phyloP scores from a whole-genome alignment of 2,797 vertebrate genomes.

The Helarctos malayanus region DNA sequence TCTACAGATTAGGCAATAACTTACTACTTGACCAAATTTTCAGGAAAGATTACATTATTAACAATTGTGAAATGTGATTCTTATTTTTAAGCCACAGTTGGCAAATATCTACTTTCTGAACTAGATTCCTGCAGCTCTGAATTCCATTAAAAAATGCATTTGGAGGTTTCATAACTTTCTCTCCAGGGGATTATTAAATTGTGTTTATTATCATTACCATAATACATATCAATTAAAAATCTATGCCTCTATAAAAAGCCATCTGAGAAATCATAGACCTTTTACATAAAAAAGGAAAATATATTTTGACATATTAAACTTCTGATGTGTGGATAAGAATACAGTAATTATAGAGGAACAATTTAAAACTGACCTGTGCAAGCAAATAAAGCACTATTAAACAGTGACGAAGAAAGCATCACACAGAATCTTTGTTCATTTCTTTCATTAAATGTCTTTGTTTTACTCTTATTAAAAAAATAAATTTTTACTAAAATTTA shows the following conservation, averaged over 20 bases:
- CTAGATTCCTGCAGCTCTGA: not conserved
- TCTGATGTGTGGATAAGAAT: not conserved
- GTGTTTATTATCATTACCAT: not conserved
- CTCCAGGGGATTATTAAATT: not conserved
- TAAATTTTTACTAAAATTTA: not conserved
- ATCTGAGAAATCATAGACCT: not conserved
- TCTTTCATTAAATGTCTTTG: not conserved
- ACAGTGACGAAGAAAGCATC: not conserved
- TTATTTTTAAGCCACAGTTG: not conserved
- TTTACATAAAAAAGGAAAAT: not conserved
- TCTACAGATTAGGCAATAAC: not conserved
- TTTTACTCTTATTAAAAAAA: constrained; percentile 24
- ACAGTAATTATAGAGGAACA: not conserved
- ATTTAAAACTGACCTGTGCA: not conserved
- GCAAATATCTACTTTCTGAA: not conserved
- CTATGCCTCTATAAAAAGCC: not conserved
- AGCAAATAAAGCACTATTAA: not conserved
- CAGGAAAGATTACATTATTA: not conserved
- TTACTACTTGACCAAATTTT: not conserved
- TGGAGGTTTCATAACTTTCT: constrained; percentile 46
- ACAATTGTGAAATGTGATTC: not conserved
- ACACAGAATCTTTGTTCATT: not conserved
- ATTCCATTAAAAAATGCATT: constrained; percentile 41
- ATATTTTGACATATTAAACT: not conserved
- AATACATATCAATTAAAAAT: not conserved